Percentiles rank a stretch among this genome's conserved stretches.
Evolutionary conservation across 2,113 vertebrate species (phyloP).

Genomic region (Leptocoma aspasia): DNA sequence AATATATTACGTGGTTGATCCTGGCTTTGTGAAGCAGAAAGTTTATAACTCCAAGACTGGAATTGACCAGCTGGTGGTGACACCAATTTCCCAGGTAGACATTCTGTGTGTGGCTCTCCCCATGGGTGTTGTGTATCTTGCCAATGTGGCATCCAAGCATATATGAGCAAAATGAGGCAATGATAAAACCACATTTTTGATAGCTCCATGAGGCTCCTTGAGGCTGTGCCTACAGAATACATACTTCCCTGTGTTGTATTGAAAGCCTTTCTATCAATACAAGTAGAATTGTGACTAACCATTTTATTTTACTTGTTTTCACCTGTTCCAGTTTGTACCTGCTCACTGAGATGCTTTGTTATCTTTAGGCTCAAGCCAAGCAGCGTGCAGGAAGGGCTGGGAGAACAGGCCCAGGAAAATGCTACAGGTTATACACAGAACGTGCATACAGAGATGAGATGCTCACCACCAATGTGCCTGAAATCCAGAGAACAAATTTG

Average conservation of each 20-base stretch:
- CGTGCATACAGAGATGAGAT: constrained; percentile 98
- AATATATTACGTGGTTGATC: constrained; percentile 97
- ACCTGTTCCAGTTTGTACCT: neutral
- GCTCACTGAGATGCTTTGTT: neutral
- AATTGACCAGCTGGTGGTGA: constrained; percentile 97
- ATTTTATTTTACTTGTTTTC: neutral
- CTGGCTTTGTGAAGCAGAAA: constrained; percentile 97
- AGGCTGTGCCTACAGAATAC: neutral
- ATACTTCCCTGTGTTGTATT: neutral
- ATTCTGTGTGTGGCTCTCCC: neutral
- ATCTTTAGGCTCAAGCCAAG: constrained; percentile 90
- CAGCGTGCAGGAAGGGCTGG: constrained; percentile 93
- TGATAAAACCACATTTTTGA: neutral
- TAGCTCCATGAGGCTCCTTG: neutral
- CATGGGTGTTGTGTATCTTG: neutral
- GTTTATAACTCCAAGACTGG: constrained; percentile 99
- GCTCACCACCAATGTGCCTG: constrained; percentile 96
- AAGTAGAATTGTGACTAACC: neutral
- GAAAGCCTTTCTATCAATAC: neutral
- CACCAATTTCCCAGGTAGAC: constrained; percentile 93
- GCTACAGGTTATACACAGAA: constrained; percentile 93
- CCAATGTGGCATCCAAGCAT: neutral
- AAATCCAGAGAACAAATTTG: constrained; percentile 97
- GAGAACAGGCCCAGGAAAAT: constrained; percentile 92
- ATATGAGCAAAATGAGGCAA: neutral